Evolutionary conservation across 2,113 vertebrate genomes (phyloP).

Genomic region (Chaetura pelagica): DNA sequence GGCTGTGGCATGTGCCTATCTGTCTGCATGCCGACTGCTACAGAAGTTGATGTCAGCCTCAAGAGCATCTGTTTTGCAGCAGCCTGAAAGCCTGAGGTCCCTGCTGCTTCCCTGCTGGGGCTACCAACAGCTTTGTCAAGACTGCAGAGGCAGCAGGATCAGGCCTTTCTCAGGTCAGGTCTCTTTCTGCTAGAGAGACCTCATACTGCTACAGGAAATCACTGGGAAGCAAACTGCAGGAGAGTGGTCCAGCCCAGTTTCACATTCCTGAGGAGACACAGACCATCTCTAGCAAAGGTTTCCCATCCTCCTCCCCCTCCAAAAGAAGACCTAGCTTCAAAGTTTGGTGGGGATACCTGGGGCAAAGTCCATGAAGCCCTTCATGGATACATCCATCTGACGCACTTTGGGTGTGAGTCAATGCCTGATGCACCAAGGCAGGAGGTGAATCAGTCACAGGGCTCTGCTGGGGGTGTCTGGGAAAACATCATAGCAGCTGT

Average conservation of each 20-base stretch:
- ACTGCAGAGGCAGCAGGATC: not conserved
- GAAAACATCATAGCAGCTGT: not conserved
- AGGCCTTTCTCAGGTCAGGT: not conserved
- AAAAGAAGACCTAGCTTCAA: not conserved
- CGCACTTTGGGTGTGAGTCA: constrained; percentile 33
- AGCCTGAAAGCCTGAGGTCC: not conserved
- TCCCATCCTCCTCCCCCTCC: not conserved
- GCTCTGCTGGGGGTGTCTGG: constrained; percentile 46
- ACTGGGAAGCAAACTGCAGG: not conserved
- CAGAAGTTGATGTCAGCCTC: not conserved
- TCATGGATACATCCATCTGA: not conserved
- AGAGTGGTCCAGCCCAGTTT: not conserved
- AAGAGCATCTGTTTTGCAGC: not conserved
- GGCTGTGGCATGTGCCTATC: not conserved
- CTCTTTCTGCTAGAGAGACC: not conserved
- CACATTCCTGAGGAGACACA: rapidly evolving
- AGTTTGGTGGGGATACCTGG: not conserved
- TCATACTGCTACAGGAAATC: not conserved
- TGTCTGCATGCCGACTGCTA: not conserved
- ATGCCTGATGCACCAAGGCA: constrained; percentile 35
- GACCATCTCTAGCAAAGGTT: not conserved
- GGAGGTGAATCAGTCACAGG: constrained; percentile 50
- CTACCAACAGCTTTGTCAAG: not conserved
- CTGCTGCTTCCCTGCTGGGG: not conserved
- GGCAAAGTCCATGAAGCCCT: not conserved